Base-by-base conservation (phyloP, 2,113 vertebrate genomes). In the Anolis carolinensis region DNA sequence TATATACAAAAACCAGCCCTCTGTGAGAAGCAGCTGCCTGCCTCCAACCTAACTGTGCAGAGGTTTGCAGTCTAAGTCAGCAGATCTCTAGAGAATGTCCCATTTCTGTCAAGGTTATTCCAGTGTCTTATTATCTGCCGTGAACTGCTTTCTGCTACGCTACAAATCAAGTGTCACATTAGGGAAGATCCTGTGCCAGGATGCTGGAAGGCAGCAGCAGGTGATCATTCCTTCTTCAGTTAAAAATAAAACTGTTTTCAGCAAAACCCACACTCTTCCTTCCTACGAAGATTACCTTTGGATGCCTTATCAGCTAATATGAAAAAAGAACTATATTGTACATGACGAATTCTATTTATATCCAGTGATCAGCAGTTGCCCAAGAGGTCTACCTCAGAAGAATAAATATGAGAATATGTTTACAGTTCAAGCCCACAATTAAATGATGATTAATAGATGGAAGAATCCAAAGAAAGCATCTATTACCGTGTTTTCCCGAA, bases 261-360 rank as follows among this genome's bases (percentile, higher is more conserved):
- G 50, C 34, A 84, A 83, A 84, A 21, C 3, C 39, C 16, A 7
- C 5, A 27, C 27, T 75, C 59, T 75, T 39, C 48, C 50, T 2
- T 0, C 85, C 78, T 55, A 76, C 0, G 0, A 5, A 30, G n/a
- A 73, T 32, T 30, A 32, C 23, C 30, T 44, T 4, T 59, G 50
- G n/a, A 0, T 0, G 63, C 16, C 74, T n/a, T 79, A 34, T 34
- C 2, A 11, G 55, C 50, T 25, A 25, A 34, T 52, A 23, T 23
- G n/a, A n/a, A 63, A 14, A 7, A 39, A 39, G n/a, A 50, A 68
- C 11, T 11, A 23, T 11, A 23, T 32, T n/a, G 36, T 83, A 25
- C 16, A 0, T 0, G 3, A 0, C 25, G 25, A 27, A 36, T 70
- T 78, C 44, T 36, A 11, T 27, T 34, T 68, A 11, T 67, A 77